These are phyloP conservation scores for Sander lucioperca DNA, from an alignment of 2,113 vertebrate genomes.

Conservation along the genomic window DNA sequence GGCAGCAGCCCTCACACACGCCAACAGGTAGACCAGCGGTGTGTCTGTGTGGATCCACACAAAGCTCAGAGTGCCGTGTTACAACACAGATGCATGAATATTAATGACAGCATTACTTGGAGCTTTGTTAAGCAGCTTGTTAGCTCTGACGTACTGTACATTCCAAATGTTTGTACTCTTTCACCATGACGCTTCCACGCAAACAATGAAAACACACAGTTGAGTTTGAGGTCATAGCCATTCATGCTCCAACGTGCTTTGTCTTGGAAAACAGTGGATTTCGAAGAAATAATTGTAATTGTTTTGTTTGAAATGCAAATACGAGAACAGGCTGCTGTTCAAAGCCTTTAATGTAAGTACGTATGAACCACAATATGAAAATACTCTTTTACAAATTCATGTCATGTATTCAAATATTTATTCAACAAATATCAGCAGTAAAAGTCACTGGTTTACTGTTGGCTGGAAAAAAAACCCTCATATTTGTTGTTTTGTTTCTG, in stretches of 20 bases:
- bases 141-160: slow-evolving; percentile 23
- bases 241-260: not conserved
- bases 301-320: slow-evolving; percentile 19
- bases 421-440: not conserved
- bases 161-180: slow-evolving; percentile 33
- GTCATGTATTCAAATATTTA: slow-evolving; percentile 5
- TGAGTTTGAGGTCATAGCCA: not conserved
- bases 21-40: not conserved
- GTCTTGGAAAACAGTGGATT: not conserved
- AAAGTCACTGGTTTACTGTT: not conserved
- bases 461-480: not conserved
- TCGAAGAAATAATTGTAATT: not conserved
- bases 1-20: slow-evolving; percentile 27
- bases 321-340: not conserved
- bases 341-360: slow-evolving; percentile 3
- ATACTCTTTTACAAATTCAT: not conserved
- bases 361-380: not conserved
- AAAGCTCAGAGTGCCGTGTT: slow-evolving; percentile 1
- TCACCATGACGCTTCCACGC: slow-evolving; percentile 25
- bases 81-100: slow-evolving; percentile 43
- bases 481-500: not conserved
- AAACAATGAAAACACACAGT: slow-evolving; percentile 1
- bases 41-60: slow-evolving; percentile 1
- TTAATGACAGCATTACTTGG: slow-evolving; percentile 34
- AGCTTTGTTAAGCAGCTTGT: slow-evolving; percentile 54